Evolutionary conservation across 2,888 invertebrate species (phyloP).

Genomic region (Eupithecia subumbrata): DNA sequence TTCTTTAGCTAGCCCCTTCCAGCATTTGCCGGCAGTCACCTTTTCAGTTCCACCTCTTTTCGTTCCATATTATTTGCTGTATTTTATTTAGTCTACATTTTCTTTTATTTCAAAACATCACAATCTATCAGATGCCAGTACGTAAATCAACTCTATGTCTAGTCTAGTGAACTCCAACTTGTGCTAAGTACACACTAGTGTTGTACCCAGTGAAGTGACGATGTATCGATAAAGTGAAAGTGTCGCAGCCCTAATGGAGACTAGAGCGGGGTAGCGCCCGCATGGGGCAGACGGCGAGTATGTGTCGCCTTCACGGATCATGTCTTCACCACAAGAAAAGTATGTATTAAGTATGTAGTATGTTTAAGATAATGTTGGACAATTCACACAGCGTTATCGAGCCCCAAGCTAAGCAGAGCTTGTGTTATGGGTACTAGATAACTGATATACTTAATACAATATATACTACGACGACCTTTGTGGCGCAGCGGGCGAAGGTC

Average conservation of each 20-base stretch:
- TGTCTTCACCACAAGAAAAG: constrained; percentile 90
- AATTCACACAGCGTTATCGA: too few species aligned
- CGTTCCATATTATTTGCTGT: background rate
- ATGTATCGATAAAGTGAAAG: constrained; percentile 51
- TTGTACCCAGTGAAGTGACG: constrained; percentile 61
- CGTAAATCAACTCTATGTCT: constrained; percentile 51
- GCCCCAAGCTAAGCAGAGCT: too few species aligned
- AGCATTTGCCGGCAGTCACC: too few species aligned
- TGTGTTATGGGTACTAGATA: too few species aligned
- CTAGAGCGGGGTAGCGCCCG: constrained; percentile 80
- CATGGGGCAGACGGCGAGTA: constrained; percentile 92
- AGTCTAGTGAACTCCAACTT: constrained; percentile 36
- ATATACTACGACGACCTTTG: too few species aligned
- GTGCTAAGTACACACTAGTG: constrained; percentile 49
- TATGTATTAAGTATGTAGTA: constrained; percentile 70
- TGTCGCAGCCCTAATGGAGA: constrained; percentile 69
- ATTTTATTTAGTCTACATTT: background rate
- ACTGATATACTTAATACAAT: too few species aligned
- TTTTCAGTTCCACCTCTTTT: too few species aligned
- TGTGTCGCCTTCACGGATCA: constrained; percentile 91
- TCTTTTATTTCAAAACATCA: background rate
- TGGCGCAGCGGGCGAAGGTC: too few species aligned
- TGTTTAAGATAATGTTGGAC: too few species aligned
- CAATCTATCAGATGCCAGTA: constrained; percentile 50
- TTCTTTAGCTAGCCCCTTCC: too few species aligned